Evolutionary conservation across 2,888 invertebrate species (phyloP).

Genomic region (Eupithecia subfuscata): DNA sequence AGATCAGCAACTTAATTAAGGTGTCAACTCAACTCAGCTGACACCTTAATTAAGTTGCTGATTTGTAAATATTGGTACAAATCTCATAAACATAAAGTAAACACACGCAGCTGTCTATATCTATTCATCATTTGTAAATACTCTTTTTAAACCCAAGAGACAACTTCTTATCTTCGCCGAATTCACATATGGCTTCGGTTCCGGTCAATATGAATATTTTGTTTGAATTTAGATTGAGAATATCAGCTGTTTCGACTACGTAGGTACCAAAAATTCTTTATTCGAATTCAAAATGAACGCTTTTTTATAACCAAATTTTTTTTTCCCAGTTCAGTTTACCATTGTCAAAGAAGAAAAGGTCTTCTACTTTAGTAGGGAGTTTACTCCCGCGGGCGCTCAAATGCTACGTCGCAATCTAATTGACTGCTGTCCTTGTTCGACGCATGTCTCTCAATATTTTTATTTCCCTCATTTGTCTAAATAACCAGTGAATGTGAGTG

Average conservation of each 20-base stretch:
- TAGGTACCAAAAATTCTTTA: background rate
- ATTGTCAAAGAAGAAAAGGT: background rate
- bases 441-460: background rate
- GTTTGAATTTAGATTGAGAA: conserved; percentile 4
- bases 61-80: too few relatives aligned
- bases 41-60: too few relatives aligned
- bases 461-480: too few relatives aligned
- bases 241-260: background rate
- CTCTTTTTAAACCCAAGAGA: background rate
- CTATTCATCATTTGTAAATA: background rate
- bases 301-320: background rate
- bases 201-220: conserved; percentile 1
- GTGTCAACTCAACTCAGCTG: too few relatives aligned
- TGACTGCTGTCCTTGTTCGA: background rate
- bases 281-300: background rate
- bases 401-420: background rate
- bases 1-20: too few relatives aligned
- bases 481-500: too few relatives aligned
- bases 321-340: background rate
- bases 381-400: background rate
- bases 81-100: too few relatives aligned
- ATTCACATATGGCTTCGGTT: background rate
- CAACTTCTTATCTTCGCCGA: background rate
- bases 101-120: too few relatives aligned
- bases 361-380: background rate